phyloP scores from a whole-genome alignment of 2,888 invertebrate species.

The Fragum sueziense region DNA sequence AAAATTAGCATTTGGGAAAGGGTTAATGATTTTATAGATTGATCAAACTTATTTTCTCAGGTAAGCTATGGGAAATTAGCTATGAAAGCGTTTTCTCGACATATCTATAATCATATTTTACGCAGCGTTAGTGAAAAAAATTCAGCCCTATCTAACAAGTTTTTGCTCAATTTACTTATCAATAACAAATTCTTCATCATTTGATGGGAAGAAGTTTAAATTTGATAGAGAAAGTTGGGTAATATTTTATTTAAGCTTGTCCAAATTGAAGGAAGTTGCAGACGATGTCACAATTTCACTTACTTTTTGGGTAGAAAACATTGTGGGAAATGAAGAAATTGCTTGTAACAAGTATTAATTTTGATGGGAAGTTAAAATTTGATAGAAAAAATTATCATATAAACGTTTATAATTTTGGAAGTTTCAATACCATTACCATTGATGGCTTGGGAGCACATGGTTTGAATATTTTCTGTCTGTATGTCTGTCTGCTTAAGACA shows the following conservation, averaged over 20 bases:
- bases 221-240: too few species aligned
- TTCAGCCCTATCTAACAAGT: not conserved
- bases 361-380: too few species aligned
- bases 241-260: too few species aligned
- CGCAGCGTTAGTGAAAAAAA: not conserved
- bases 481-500: too few species aligned
- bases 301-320: not conserved
- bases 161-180: not conserved
- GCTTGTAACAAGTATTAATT: not conserved
- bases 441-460: too few species aligned
- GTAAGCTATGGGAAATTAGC: constrained; percentile 3
- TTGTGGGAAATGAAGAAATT: not conserved
- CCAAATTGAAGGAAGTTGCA: too few species aligned
- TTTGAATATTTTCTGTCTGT: too few species aligned
- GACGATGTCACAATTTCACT: too few species aligned
- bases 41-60: not conserved
- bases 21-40: not conserved
- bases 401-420: too few species aligned
- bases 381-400: too few species aligned
- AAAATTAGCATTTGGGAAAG: not conserved
- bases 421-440: too few species aligned
- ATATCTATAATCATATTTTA: not conserved
- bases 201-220: not conserved
- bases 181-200: not conserved
- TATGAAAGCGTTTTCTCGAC: not conserved